Percentiles rank a stretch among this genome's conserved stretches.
phyloP scores from a whole-genome alignment of 30 jellyfish, hydroid and myxozoan species.

The Turritopsis rubra region DNA sequence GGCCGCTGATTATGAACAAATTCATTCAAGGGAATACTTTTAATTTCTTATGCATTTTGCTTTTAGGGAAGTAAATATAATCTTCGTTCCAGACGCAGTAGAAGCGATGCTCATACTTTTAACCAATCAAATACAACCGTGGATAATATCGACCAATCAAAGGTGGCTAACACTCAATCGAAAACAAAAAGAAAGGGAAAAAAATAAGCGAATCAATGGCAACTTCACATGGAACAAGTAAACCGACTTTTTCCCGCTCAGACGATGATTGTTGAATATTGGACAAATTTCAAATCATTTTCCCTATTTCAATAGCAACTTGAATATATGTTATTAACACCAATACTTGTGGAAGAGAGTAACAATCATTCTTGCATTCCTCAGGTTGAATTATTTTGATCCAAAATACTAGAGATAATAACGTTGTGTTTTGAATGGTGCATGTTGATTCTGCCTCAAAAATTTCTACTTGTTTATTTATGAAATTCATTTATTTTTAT shows the following conservation, averaged over 20 bases:
- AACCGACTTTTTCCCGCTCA: conserved; percentile 6
- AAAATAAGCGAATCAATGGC: neutral
- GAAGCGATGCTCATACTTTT: neutral
- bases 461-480: too few species aligned
- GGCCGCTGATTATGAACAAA: too few species aligned
- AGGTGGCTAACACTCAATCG: neutral
- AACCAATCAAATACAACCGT: neutral
- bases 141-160: neutral
- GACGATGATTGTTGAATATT: conserved; percentile 1
- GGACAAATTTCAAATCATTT: neutral
- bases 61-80: conserved; percentile 20
- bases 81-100: conserved; percentile 27
- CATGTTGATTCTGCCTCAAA: too few species aligned
- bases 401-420: too few species aligned
- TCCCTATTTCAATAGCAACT: too few species aligned
- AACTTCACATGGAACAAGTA: neutral
- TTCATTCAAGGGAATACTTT: too few species aligned
- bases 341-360: too few species aligned
- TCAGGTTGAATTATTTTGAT: too few species aligned
- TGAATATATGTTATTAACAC: too few species aligned
- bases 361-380: too few species aligned
- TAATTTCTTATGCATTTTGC: neutral
- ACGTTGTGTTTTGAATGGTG: too few species aligned
- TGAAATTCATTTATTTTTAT: too few species aligned
- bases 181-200: neutral